A percentile compares a stretch with the other conserved stretches of the same genome.
phyloP scores from a whole-genome alignment of 2,113 vertebrate species.

The Furnarius figulus region DNA sequence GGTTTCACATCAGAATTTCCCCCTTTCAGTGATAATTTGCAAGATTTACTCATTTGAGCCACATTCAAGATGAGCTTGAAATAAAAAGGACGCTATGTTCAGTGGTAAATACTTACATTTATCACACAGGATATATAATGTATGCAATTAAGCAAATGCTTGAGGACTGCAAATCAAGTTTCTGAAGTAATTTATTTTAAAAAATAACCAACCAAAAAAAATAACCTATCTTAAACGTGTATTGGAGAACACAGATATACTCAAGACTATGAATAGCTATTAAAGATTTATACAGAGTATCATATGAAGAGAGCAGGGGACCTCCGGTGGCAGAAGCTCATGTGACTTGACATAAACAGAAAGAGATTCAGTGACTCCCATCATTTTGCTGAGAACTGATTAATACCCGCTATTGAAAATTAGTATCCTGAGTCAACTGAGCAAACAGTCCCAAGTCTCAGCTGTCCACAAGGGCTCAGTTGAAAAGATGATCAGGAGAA shows the following conservation, averaged over 20 bases:
- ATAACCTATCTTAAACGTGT: neutral
- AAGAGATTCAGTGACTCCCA: neutral
- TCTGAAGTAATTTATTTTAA: neutral
- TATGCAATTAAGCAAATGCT: neutral
- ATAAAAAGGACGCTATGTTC: neutral
- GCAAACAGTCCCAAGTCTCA: neutral
- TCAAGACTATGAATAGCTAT: neutral
- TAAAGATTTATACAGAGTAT: neutral
- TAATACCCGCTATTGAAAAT: neutral
- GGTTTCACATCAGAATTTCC: neutral
- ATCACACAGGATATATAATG: neutral
- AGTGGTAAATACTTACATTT: neutral
- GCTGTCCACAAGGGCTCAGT: neutral
- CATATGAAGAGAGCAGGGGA: neutral
- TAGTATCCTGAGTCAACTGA: neutral
- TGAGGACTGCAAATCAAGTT: neutral
- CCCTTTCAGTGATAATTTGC: neutral
- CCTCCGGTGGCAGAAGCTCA: neutral
- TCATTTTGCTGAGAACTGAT: neutral
- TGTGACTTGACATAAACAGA: neutral
- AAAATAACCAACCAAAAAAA: neutral
- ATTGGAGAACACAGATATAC: neutral
- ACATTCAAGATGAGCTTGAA: neutral
- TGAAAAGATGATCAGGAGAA: neutral
- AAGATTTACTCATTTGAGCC: neutral